These are phyloP conservation scores for Pseudocheirus occidentalis DNA, from an alignment of 2,797 vertebrate genomes.

Conservation along the genomic window DNA sequence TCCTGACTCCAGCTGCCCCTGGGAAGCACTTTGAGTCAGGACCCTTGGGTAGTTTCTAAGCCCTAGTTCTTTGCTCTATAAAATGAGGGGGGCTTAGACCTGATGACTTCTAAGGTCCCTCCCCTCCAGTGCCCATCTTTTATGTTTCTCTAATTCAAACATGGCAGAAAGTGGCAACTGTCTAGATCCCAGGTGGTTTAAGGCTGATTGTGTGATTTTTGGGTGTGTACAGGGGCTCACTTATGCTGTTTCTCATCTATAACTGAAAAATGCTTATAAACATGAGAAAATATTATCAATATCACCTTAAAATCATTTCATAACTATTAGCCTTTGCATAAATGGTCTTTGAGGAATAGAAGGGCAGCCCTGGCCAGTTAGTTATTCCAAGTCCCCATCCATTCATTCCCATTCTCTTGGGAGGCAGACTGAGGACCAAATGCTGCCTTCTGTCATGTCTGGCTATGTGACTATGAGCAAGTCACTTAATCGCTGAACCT, in stretches of 20 bases:
- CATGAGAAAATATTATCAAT: too few species aligned
- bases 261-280: too few species aligned
- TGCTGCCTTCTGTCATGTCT: neutral
- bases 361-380: too few species aligned
- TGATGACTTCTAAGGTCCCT: too few species aligned
- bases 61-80: too few species aligned
- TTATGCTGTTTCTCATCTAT: too few species aligned
- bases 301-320: too few species aligned
- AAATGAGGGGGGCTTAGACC: too few species aligned
- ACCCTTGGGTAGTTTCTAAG: too few species aligned
- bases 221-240: neutral
- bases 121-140: neutral
- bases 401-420: neutral
- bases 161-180: neutral
- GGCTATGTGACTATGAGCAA: constrained; percentile 8
- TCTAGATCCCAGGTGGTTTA: neutral
- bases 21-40: too few species aligned
- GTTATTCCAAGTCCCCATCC: neutral
- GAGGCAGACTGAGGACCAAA: neutral
- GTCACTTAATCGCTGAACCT: constrained; percentile 5
- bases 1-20: too few species aligned
- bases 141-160: neutral
- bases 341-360: neutral
- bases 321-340: neutral
- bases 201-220: neutral